Conservation (phyloP, 2,888 invertebrate species). For the Dynastes tityus region DNA sequence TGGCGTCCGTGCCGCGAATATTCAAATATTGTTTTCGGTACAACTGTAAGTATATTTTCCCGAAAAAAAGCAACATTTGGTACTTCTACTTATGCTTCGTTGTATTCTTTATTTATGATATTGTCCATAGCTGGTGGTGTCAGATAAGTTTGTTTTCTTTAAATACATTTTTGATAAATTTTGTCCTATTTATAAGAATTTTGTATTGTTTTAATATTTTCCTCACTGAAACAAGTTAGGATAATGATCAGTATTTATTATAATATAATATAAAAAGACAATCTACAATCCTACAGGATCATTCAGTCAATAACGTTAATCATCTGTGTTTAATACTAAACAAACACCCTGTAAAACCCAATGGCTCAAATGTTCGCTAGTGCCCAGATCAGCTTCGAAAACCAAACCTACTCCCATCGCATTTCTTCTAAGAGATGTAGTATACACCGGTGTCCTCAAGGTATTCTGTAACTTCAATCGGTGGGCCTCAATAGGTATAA, state of each 20-base stretch:
- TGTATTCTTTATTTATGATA: no score
- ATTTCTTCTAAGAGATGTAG: constrained; percentile 88
- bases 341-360: constrained; percentile 95
- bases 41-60: no score
- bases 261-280: not conserved
- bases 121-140: no score
- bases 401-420: constrained; percentile 94
- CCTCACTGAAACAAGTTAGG: no score
- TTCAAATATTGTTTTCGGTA: no score
- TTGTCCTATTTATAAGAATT: no score
- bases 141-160: no score
- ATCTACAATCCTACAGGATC: not conserved
- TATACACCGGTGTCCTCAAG: constrained; percentile 90
- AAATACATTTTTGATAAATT: no score
- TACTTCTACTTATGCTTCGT: no score
- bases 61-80: no score
- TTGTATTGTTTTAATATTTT: no score
- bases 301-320: constrained; percentile 17
- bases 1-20: no score
- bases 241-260: not conserved
- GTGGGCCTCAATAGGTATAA: constrained; percentile 89
- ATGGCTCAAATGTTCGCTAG: constrained; percentile 87
- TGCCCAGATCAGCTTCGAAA: constrained; percentile 90
- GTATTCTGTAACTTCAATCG: constrained; percentile 91
- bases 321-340: constrained; percentile 87